Evolutionary conservation across 2,113 vertebrate species (phyloP).

Genomic region (Mobula birostris): DNA sequence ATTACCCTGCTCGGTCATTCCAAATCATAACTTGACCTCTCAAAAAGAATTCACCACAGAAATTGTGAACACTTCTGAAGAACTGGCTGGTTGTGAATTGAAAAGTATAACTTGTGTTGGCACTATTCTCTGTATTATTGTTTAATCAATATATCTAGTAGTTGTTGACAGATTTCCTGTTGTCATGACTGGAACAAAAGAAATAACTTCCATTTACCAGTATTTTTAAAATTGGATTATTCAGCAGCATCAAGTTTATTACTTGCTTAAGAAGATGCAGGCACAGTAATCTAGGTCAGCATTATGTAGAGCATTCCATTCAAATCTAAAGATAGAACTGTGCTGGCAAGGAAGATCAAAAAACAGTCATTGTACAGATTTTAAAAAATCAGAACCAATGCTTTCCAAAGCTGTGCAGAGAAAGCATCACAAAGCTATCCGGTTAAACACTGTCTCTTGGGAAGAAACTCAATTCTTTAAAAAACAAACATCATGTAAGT

Average conservation of each 20-base stretch:
- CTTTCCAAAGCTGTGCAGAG: not conserved
- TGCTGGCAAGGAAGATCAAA: not conserved
- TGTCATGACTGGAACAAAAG: not conserved
- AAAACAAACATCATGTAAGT: not conserved
- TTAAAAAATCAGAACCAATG: not conserved
- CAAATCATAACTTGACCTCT: too few relatives aligned
- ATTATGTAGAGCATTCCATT: not conserved
- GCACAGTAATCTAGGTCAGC: not conserved
- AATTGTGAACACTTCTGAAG: not conserved
- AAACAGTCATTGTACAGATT: not conserved
- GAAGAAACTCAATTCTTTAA: not conserved
- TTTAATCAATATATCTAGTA: not conserved
- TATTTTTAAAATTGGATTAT: not conserved
- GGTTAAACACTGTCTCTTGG: not conserved
- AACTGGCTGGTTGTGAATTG: not conserved
- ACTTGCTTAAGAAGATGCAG: not conserved
- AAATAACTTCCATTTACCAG: too few relatives aligned
- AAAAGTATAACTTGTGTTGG: not conserved
- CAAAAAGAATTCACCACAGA: not conserved
- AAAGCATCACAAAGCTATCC: not conserved
- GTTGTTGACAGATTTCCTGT: not conserved
- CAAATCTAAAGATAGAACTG: slow-evolving; percentile 22
- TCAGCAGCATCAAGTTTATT: not conserved
- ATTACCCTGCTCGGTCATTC: too few relatives aligned
- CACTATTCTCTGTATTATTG: not conserved